Conservation (phyloP, 2,797 vertebrate genomes). For the Alcedo atthis region DNA sequence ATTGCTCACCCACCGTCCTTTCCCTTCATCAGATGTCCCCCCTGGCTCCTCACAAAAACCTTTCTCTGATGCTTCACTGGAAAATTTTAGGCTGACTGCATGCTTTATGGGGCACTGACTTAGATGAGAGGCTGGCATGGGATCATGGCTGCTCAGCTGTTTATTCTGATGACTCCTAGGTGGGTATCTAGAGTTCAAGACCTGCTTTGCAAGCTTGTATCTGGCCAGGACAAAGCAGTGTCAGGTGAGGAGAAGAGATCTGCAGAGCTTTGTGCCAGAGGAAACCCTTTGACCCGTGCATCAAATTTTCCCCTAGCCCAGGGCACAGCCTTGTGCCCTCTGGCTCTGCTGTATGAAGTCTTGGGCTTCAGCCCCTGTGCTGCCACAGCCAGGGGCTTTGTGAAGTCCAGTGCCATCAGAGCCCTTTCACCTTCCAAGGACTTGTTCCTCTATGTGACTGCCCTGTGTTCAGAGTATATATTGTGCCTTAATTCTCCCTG, state of each 20-base stretch:
- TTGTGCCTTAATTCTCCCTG: conserved; percentile 48
- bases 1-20: fast-evolving
- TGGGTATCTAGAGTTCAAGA: not conserved
- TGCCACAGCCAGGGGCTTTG: not conserved
- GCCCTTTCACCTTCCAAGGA: not conserved
- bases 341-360: not conserved
- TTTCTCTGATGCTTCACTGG: not conserved
- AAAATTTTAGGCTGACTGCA: not conserved
- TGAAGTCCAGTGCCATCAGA: not conserved
- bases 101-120: not conserved
- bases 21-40: not conserved
- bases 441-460: not conserved
- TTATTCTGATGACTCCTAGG: not conserved
- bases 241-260: not conserved
- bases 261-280: not conserved
- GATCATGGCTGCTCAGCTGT: not conserved
- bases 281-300: fast-evolving
- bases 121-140: not conserved
- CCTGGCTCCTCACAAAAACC: not conserved
- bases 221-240: not conserved
- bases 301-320: not conserved
- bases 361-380: not conserved
- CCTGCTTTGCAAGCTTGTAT: not conserved
- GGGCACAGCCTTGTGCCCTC: not conserved
- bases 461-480: not conserved